These are phyloP conservation scores for Ophraella communa DNA, from an alignment of 2,888 invertebrate genomes.

Conservation along the genomic window DNA sequence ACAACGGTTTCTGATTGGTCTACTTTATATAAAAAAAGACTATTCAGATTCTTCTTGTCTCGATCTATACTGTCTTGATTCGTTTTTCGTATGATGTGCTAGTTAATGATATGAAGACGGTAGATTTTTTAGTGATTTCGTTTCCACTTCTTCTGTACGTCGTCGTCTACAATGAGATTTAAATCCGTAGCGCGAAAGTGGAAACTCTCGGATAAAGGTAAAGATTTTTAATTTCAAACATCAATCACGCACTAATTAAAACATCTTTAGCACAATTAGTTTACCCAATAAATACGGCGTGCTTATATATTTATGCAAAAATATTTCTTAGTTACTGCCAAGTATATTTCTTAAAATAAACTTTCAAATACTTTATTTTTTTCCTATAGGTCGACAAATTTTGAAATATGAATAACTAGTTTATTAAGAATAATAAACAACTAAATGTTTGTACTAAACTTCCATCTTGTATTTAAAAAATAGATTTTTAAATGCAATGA, in stretches of 20 bases:
- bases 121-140: conserved; percentile 36
- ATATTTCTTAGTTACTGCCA: too few species aligned
- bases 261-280: too few species aligned
- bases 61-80: conserved; percentile 49
- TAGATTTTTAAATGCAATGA: too few species aligned
- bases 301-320: too few species aligned
- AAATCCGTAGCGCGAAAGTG: conserved; percentile 75
- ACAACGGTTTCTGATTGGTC: conserved; percentile 58
- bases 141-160: conserved; percentile 32
- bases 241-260: not conserved
- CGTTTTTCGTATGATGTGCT: conserved; percentile 45
- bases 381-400: too few species aligned
- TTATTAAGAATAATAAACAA: too few species aligned
- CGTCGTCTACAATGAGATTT: conserved; percentile 69
- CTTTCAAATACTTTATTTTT: too few species aligned
- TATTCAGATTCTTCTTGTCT: conserved; percentile 56
- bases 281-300: too few species aligned
- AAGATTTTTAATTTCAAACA: conserved; percentile 47
- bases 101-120: conserved; percentile 50
- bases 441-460: too few species aligned
- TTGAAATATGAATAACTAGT: too few species aligned
- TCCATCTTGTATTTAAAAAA: too few species aligned
- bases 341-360: too few species aligned
- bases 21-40: conserved; percentile 56
- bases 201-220: conserved; percentile 74